Base-by-base conservation (phyloP, 1,140 invertebrate species). In the Tetramorium parvispinum region DNA sequence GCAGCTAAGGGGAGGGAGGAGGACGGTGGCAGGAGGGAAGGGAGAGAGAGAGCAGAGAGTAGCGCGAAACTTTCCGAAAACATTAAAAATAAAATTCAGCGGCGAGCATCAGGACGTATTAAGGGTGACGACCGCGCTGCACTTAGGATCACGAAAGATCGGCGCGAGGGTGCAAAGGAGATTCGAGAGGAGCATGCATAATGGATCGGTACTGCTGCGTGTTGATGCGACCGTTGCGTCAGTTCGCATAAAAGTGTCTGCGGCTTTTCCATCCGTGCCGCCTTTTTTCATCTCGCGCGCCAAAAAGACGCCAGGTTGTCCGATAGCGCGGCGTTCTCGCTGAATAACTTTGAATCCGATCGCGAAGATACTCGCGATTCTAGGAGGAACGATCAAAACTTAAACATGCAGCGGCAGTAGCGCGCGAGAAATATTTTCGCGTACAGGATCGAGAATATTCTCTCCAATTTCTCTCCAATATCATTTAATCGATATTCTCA, bases 181-280 rank as follows among this genome's bases (percentile, higher is more conserved):
- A 89, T 89, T 89, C 88, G 85, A 85, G 32, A 59, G 61, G 40
- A 65, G 79, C 89, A 90, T 90, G 89, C 89, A 90, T 90, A 90
- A 90, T 90, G 89, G 89, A 90, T 90, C 79, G 59, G 46, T 76
- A 85, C 79, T 89, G 85, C 83, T 90, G 88, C 89, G 89, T 90
- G 88, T 89, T 88, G 88, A 87, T 83, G 89, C 89, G 89, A 87
- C 86, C 73, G 78, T 49, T 77, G 46, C 71, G 73, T 86, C 86
- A 79, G 89, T 87, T 85, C 85, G 88, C 75, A 89, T 89, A 90
- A 90, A 90, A 89, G 87, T 89, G 79, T 90, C 89, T 79, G 75
- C 85, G 87, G 85, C 78, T 87, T 89, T 83, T 37, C 78, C 66
- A 59, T 21, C 37, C 27, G 46, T 46, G 66, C 21, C 71, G 21